phyloP scores from a whole-genome alignment of 92 coral and sea anemone species.

The Umimayanthus chanpuru region DNA sequence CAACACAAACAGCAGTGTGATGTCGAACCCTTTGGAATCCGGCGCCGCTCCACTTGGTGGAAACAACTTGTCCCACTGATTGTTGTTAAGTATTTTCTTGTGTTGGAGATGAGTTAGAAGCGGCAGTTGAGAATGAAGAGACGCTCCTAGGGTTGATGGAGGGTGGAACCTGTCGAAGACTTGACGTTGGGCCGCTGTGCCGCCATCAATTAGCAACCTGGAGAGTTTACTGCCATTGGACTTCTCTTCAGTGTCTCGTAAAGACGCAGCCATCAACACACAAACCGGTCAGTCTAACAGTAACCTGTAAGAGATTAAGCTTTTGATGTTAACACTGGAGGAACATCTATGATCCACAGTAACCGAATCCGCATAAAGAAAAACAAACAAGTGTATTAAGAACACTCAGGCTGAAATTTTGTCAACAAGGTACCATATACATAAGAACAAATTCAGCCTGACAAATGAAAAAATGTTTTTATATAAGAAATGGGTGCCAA shows the following conservation, averaged over 20 bases:
- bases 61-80: slow-evolving; percentile 48
- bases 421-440: no score
- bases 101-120: slow-evolving; percentile 31
- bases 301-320: no score
- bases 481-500: no score
- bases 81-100: slow-evolving; percentile 28
- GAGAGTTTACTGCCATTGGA: slow-evolving; percentile 41
- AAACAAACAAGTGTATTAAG: no score
- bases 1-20: slow-evolving; percentile 38
- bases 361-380: no score
- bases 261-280: slow-evolving; percentile 28
- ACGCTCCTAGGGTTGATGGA: slow-evolving; percentile 26
- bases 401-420: no score
- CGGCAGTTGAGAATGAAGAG: slow-evolving; percentile 29
- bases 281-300: background rate
- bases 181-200: slow-evolving; percentile 37
- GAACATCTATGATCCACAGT: no score
- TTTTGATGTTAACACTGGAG: no score
- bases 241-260: slow-evolving; percentile 30
- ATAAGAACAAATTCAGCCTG: no score
- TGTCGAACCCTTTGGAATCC: slow-evolving; percentile 44
- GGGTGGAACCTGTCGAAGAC: slow-evolving; percentile 39
- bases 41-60: slow-evolving; percentile 36
- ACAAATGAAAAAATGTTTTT: no score
- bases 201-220: slow-evolving; percentile 42